Evolutionary conservation across 53 echinoderm and acorn worm genomes (phyloP).

Genomic region (Paelopatides confundens): DNA sequence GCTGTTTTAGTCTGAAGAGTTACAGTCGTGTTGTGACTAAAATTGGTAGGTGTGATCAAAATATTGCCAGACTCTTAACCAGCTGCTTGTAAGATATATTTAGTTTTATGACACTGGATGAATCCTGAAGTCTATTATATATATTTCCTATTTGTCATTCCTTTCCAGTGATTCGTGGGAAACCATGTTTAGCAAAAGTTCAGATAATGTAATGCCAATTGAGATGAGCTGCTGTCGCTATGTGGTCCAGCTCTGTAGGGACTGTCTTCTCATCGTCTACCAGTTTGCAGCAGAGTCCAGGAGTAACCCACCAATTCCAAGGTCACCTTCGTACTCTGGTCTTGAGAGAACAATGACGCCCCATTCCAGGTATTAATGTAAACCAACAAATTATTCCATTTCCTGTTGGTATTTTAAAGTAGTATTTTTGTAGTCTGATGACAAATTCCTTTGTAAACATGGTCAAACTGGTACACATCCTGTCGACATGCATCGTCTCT

Average conservation of each 20-base stretch:
- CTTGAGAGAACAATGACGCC: slow-evolving; percentile 24
- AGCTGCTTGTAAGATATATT: too few relatives aligned
- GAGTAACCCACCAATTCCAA: slow-evolving; percentile 52
- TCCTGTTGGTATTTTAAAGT: too few relatives aligned
- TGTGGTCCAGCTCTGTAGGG: slow-evolving; percentile 87
- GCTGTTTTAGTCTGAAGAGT: too few relatives aligned
- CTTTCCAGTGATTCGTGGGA: slow-evolving; percentile 82
- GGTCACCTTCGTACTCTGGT: background rate
- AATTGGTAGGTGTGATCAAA: too few relatives aligned
- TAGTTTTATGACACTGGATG: too few relatives aligned
- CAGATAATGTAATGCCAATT: slow-evolving; percentile 68
- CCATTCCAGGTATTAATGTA: slow-evolving; percentile 17
- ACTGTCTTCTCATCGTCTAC: slow-evolving; percentile 95
- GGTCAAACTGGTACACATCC: background rate
- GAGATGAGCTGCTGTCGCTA: slow-evolving; percentile 91
- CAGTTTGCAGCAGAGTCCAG: slow-evolving; percentile 98
- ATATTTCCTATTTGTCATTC: background rate
- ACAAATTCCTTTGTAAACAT: background rate
- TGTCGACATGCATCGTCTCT: too few relatives aligned
- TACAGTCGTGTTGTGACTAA: too few relatives aligned
- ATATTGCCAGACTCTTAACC: too few relatives aligned
- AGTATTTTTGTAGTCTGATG: background rate
- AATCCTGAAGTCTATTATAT: background rate
- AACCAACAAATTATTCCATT: too few relatives aligned
- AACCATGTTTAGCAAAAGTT: slow-evolving; percentile 94